Conservation (phyloP, 2,888 invertebrate genomes). For the Sycophila texana region DNA sequence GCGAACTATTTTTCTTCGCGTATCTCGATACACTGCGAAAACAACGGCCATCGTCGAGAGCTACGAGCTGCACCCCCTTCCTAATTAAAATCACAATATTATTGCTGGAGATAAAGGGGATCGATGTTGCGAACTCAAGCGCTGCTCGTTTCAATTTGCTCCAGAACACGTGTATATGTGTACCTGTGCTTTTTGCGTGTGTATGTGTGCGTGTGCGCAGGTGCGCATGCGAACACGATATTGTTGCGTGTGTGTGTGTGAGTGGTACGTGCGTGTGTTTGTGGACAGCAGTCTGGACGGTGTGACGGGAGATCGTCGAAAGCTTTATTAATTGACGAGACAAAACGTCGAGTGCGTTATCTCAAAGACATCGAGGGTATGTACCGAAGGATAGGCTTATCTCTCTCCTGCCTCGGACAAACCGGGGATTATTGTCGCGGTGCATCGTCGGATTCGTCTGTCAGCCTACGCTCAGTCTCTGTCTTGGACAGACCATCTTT, state of each 20-base stretch:
- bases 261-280: too few species aligned
- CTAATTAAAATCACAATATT: constrained; percentile 33
- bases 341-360: constrained; percentile 24
- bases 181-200: too few species aligned
- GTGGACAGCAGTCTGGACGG: too few species aligned
- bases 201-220: too few species aligned
- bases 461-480: constrained; percentile 37
- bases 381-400: constrained; percentile 29
- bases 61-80: background rate
- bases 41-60: background rate
- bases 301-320: background rate
- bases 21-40: constrained; percentile 14
- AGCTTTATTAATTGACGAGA: constrained; percentile 48
- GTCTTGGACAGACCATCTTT: constrained; percentile 11
- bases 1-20: constrained; percentile 31
- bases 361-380: constrained; percentile 16
- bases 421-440: constrained; percentile 44
- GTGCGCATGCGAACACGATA: too few species aligned
- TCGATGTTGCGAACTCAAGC: background rate
- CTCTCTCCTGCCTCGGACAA: constrained; percentile 2
- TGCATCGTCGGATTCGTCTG: constrained; percentile 8
- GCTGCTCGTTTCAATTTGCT: constrained; percentile 13
- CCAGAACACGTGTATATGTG: background rate
- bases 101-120: background rate
- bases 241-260: too few species aligned